phyloP scores from a whole-genome alignment of 2,797 vertebrate genomes.

The Hyperoplus immaculatus region DNA sequence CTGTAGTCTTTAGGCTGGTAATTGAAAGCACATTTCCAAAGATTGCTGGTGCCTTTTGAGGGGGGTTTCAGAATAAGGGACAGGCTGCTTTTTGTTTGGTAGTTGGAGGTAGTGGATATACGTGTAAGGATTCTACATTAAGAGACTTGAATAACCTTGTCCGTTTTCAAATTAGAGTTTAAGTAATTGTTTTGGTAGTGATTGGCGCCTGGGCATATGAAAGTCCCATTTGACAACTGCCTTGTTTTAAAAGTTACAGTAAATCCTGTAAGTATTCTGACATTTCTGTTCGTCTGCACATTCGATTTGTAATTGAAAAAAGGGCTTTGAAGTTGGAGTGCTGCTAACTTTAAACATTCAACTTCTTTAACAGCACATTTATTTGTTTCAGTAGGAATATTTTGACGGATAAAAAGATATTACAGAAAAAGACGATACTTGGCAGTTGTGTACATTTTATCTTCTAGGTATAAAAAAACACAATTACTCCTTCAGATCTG shows the following conservation, averaged over 20 bases:
- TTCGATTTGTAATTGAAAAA: slow-evolving; percentile 19
- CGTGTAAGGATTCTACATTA: slow-evolving; percentile 42
- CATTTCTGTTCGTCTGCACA: neutral
- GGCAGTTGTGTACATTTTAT: neutral
- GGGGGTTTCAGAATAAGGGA: slow-evolving; percentile 74
- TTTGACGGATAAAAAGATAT: neutral
- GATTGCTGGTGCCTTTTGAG: slow-evolving; percentile 75
- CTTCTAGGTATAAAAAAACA: slow-evolving; percentile 32
- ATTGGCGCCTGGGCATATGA: neutral
- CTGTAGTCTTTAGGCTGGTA: slow-evolving; percentile 89
- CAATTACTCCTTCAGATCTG: slow-evolving; percentile 46
- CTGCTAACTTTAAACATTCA: neutral
- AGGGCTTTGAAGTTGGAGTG: neutral
- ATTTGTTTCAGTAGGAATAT: neutral
- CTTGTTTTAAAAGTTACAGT: slow-evolving; percentile 18
- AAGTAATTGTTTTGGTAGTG: slow-evolving; percentile 1
- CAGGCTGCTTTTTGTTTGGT: slow-evolving; percentile 80
- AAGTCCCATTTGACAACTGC: slow-evolving; percentile 24
- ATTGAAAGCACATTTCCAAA: slow-evolving; percentile 95
- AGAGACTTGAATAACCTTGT: slow-evolving; percentile 33
- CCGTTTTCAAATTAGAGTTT: slow-evolving; percentile 35
- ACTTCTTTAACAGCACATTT: neutral
- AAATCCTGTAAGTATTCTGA: neutral
- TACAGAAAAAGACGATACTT: neutral
- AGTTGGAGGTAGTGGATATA: slow-evolving; percentile 61